Percentiles rank a stretch among this genome's conserved stretches.
These are phyloP conservation scores for Struthidea cinerea DNA, from an alignment of 2,113 vertebrate genomes.

Conservation along the genomic window DNA sequence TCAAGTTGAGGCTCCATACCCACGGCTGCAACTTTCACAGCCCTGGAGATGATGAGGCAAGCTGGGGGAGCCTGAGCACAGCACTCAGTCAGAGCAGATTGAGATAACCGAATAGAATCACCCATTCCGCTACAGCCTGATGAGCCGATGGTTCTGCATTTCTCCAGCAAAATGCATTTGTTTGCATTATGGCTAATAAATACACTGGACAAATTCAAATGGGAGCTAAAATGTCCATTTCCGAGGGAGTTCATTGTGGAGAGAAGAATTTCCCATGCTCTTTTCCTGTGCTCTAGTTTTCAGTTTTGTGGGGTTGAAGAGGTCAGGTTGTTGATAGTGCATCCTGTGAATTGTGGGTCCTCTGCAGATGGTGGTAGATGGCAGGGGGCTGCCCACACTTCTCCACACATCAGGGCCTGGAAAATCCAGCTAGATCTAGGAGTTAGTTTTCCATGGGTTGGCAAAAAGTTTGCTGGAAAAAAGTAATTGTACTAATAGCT, in stretches of 20 bases:
- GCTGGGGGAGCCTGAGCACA: background rate
- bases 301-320: background rate
- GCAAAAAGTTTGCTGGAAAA: background rate
- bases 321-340: background rate
- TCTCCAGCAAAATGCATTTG: background rate
- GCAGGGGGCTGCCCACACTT: background rate
- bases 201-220: background rate
- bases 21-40: background rate
- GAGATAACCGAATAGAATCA: background rate
- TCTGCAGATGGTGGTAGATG: background rate
- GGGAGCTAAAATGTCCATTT: background rate
- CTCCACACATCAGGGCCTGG: accelerated
- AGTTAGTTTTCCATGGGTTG: background rate
- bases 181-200: background rate
- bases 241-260: background rate
- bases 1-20: background rate
- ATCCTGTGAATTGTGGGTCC: background rate
- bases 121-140: background rate
- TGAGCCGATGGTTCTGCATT: background rate
- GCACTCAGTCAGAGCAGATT: background rate
- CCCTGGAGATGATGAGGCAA: background rate
- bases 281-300: background rate
- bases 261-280: background rate
- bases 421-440: background rate
- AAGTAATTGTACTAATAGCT: background rate